These are phyloP conservation scores for Rhadinocentrus ornatus DNA, from an alignment of 2,797 vertebrate species.

Conservation along the genomic window DNA sequence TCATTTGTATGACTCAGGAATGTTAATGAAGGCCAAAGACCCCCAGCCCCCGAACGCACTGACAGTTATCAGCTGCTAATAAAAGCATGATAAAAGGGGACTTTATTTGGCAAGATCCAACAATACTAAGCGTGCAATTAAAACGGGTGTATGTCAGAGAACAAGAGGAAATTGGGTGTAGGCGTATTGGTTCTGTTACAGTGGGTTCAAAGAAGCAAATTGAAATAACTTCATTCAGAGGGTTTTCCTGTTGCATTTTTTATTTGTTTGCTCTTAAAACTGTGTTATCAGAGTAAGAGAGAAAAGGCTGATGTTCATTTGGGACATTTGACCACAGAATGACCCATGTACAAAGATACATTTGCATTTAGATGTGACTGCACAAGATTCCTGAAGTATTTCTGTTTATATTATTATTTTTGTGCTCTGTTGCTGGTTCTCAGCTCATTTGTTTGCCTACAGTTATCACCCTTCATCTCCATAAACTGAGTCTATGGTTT, in stretches of 20 bases:
- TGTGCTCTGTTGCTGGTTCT: slow-evolving; percentile 11
- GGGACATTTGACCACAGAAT: not conserved
- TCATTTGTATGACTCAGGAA: slow-evolving; percentile 52
- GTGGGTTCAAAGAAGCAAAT: slow-evolving; percentile 24
- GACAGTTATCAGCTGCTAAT: slow-evolving; percentile 66
- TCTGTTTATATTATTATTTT: slow-evolving; percentile 26
- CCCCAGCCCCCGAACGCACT: slow-evolving; percentile 46
- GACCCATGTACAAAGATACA: slow-evolving; percentile 2
- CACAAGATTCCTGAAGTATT: slow-evolving; percentile 41
- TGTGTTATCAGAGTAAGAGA: slow-evolving; percentile 8
- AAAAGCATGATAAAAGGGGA: slow-evolving; percentile 61
- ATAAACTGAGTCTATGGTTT: slow-evolving; percentile 8
- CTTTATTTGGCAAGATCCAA: slow-evolving; percentile 53
- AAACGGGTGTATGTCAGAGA: slow-evolving; percentile 32
- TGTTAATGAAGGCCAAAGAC: slow-evolving; percentile 63
- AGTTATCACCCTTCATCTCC: slow-evolving; percentile 28
- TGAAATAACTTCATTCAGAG: slow-evolving; percentile 15
- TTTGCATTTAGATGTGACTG: slow-evolving; percentile 22
- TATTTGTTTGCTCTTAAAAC: slow-evolving; percentile 6
- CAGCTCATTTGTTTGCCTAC: slow-evolving; percentile 30
- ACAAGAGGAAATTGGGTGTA: slow-evolving; percentile 66
- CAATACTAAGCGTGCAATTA: slow-evolving; percentile 58
- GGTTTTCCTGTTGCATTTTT: not conserved
- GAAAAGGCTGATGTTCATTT: slow-evolving; percentile 12
- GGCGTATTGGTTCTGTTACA: slow-evolving; percentile 32